Percentiles rank a stretch among this genome's conserved stretches.
These are phyloP conservation scores for Melanitta fusca DNA, from an alignment of 2,797 vertebrate genomes.

Conservation along the genomic window DNA sequence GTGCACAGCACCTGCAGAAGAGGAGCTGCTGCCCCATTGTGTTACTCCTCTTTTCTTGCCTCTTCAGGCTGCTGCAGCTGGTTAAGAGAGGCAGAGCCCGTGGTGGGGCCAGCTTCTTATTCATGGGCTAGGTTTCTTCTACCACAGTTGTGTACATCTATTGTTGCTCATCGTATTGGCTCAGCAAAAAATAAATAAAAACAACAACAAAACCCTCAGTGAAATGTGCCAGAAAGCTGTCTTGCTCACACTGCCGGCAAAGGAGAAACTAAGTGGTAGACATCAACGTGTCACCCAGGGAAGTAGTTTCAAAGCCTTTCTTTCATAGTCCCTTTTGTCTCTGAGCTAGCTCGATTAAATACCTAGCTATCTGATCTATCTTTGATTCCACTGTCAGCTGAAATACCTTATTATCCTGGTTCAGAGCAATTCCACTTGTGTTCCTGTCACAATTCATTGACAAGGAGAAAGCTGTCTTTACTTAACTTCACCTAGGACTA, in stretches of 20 bases:
- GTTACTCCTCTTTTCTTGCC: rapidly evolving
- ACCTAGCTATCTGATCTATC: background rate
- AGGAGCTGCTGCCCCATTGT: background rate
- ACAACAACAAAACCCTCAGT: no score
- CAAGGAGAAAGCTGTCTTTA: background rate
- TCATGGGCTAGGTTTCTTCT: background rate
- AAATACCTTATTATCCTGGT: background rate
- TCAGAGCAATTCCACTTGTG: background rate
- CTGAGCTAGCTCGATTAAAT: background rate
- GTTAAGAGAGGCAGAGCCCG: background rate
- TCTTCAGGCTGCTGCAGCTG: background rate
- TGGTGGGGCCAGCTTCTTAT: background rate
- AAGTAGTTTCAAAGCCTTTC: background rate
- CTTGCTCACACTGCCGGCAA: background rate
- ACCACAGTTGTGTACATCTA: background rate
- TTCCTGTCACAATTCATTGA: background rate
- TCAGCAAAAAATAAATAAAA: background rate
- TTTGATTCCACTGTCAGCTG: background rate
- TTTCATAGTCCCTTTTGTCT: background rate
- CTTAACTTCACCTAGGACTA: background rate
- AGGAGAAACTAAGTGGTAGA: background rate
- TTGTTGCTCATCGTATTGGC: background rate
- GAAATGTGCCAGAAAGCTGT: background rate
- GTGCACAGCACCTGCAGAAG: background rate
- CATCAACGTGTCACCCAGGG: background rate